Conservation (phyloP, 2,113 vertebrate species). For the Siphamia tubifer region DNA sequence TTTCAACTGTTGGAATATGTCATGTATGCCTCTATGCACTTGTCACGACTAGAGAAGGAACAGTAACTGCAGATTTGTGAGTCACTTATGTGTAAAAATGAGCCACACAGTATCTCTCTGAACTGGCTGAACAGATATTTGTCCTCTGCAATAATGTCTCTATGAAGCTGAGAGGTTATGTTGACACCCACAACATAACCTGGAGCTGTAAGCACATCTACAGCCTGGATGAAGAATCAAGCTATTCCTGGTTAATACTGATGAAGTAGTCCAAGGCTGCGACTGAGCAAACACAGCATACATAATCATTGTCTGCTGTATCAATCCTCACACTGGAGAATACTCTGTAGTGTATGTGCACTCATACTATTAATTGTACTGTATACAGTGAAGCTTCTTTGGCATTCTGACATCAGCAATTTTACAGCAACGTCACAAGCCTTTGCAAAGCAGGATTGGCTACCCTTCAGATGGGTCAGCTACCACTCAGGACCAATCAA, state of each 20-base stretch:
- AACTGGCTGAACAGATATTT: neutral
- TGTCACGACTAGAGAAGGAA: neutral
- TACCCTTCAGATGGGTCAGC: neutral
- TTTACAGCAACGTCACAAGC: conserved; percentile 15
- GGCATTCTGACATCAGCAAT: conserved; percentile 20
- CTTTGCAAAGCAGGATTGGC: neutral
- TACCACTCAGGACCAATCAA: conserved; percentile 22
- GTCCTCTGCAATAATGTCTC: conserved; percentile 1
- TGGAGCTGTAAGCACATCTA: conserved; percentile 19
- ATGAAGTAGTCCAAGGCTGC: neutral
- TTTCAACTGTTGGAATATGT: conserved; percentile 12
- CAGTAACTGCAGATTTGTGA: conserved; percentile 1
- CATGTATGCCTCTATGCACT: conserved; percentile 6
- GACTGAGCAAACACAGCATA: neutral
- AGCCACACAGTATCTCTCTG: neutral
- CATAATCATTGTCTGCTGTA: neutral
- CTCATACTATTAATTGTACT: neutral
- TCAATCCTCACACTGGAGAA: too few relatives aligned
- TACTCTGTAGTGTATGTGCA: too few relatives aligned
- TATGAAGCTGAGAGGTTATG: neutral
- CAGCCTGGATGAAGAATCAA: neutral
- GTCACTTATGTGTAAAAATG: conserved; percentile 12
- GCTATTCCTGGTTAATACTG: neutral
- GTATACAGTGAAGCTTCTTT: neutral
- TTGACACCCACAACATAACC: conserved; percentile 53